Percentiles rank a stretch among this genome's conserved stretches.
Conservation (phyloP, 2,113 vertebrate genomes). For the Plecturocebus donacophilus region DNA sequence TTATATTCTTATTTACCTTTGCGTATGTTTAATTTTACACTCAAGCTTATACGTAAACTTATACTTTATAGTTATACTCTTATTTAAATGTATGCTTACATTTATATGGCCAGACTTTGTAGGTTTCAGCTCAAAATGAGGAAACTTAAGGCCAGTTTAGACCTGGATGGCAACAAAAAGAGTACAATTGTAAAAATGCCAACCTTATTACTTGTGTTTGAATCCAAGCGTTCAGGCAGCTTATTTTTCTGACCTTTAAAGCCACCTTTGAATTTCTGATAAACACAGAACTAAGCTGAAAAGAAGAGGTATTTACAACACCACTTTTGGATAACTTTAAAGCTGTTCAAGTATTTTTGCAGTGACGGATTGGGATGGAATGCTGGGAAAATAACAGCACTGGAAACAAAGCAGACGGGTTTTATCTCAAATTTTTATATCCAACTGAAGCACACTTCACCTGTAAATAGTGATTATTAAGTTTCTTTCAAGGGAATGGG, state of each 20-base stretch:
- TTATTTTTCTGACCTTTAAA: conserved; percentile 82
- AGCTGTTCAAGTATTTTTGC: conserved; percentile 80
- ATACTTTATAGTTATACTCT: neutral
- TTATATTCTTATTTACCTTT: neutral
- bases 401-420: conserved; percentile 74
- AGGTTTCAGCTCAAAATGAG: neutral
- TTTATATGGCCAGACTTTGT: neutral
- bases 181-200: conserved; percentile 34
- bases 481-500: conserved; percentile 76
- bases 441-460: conserved; percentile 80
- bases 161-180: neutral
- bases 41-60: neutral
- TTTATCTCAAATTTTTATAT: conserved; percentile 79
- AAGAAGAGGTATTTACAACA: conserved; percentile 83
- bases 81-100: neutral
- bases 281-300: conserved; percentile 81
- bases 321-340: conserved; percentile 79
- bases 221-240: conserved; percentile 68
- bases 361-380: conserved; percentile 66
- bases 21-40: neutral
- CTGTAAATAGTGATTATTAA: conserved; percentile 83
- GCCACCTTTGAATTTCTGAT: conserved; percentile 78
- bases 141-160: neutral
- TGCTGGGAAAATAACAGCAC: conserved; percentile 68
- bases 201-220: conserved; percentile 49